Conservation (phyloP, 2,113 vertebrate species). For the Alaudala cheleensis region DNA sequence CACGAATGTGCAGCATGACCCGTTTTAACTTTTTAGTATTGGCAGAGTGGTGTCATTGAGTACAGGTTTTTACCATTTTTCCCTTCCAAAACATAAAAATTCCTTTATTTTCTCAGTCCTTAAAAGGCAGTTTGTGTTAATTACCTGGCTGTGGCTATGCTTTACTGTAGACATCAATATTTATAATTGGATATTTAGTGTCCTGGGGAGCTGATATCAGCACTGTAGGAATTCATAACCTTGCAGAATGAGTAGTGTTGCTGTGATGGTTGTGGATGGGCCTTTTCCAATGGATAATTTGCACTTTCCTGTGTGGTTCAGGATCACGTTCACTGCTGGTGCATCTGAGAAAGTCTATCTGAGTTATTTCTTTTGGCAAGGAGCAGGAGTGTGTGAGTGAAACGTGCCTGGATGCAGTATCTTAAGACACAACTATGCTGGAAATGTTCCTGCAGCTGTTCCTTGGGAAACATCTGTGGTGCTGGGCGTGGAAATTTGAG, state of each 20-base stretch:
- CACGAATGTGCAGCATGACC: background rate
- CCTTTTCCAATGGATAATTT: background rate
- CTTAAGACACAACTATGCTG: constrained; percentile 5
- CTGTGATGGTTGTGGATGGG: background rate
- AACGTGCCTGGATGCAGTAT: background rate
- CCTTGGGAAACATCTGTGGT: constrained; percentile 40
- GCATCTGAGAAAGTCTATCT: background rate
- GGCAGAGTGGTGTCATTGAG: background rate
- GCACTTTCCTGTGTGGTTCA: background rate
- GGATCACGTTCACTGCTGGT: accelerated
- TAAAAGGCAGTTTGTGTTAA: background rate
- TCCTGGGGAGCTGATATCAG: background rate
- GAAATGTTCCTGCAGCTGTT: constrained; percentile 53
- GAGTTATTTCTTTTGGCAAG: background rate
- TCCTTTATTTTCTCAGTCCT: background rate
- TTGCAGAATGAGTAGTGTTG: background rate
- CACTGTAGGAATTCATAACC: background rate
- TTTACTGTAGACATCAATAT: background rate
- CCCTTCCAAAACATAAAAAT: background rate
- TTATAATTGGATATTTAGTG: background rate
- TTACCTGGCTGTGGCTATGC: background rate
- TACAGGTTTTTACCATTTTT: background rate
- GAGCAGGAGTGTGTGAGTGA: background rate
- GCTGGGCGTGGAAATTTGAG: background rate
- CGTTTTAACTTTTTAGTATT: background rate